phyloP scores from a whole-genome alignment of 92 coral and sea anemone genomes.

The Epizoanthus illoricatus region DNA sequence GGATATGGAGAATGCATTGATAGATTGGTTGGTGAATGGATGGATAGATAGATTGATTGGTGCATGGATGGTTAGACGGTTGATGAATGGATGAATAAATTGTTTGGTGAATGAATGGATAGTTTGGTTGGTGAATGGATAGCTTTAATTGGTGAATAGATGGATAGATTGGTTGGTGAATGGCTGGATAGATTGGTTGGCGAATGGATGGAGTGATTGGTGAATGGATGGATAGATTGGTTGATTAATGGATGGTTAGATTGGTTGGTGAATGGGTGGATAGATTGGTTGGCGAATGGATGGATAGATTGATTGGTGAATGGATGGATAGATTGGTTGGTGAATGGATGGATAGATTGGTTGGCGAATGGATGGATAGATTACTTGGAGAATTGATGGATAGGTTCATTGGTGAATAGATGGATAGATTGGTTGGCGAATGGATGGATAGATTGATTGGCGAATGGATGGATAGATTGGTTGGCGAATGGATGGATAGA shows the following conservation, averaged over 20 bases:
- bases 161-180: background rate
- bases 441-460: background rate
- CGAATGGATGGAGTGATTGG: too few species aligned
- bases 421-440: background rate
- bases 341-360: background rate
- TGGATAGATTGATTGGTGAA: background rate
- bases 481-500: background rate
- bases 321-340: background rate
- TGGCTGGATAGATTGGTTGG: background rate
- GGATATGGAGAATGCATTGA: too few species aligned
- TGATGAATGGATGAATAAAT: background rate
- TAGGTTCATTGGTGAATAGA: background rate
- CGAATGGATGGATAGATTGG: background rate
- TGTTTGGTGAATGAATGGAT: background rate
- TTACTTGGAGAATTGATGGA: background rate
- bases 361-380: background rate
- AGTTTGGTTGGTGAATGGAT: background rate
- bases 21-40: too few species aligned
- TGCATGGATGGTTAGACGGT: too few species aligned
- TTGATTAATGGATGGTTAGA: background rate
- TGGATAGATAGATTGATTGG: too few species aligned
- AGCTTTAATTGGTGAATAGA: background rate
- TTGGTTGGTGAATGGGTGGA: background rate
- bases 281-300: background rate
- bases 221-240: background rate